Evolutionary conservation across 2,113 vertebrate genomes (phyloP).

Genomic region (Hystrix brachyura): DNA sequence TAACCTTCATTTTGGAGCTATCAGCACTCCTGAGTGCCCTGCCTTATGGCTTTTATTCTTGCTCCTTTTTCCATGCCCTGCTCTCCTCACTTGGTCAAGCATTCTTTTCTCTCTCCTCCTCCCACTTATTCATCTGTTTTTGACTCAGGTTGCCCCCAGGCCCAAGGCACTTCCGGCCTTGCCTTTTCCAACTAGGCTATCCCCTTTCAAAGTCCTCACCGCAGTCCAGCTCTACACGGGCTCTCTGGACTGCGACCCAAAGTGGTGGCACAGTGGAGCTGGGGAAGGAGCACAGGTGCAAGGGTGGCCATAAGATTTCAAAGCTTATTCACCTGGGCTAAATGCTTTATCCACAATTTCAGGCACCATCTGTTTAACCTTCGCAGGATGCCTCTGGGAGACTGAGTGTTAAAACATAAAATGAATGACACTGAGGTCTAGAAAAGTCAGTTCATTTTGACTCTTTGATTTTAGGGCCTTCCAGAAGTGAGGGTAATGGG

Average conservation of each 20-base stretch:
- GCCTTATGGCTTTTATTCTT: conserved; percentile 56
- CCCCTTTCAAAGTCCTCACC: conserved; percentile 53
- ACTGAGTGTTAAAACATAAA: neutral
- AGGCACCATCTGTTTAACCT: neutral
- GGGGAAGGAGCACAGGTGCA: neutral
- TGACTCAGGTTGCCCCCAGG: conserved; percentile 39
- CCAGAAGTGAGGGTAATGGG: neutral
- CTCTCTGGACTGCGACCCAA: neutral
- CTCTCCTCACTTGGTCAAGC: conserved; percentile 66
- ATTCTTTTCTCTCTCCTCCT: neutral
- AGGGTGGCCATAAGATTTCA: neutral
- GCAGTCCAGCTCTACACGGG: neutral
- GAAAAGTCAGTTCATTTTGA: neutral
- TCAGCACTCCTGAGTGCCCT: neutral
- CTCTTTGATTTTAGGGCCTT: neutral
- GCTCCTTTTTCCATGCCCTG: conserved; percentile 58
- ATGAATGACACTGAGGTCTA: neutral
- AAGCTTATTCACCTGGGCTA: neutral
- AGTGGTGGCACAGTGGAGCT: neutral
- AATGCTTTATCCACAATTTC: neutral
- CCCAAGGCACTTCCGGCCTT: neutral
- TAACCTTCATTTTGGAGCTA: conserved; percentile 65
- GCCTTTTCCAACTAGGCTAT: neutral
- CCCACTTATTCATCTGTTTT: neutral
- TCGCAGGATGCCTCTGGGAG: neutral